These are phyloP conservation scores for Antheraea assamensis DNA, from an alignment of 2,888 invertebrate species.

Conservation along the genomic window DNA sequence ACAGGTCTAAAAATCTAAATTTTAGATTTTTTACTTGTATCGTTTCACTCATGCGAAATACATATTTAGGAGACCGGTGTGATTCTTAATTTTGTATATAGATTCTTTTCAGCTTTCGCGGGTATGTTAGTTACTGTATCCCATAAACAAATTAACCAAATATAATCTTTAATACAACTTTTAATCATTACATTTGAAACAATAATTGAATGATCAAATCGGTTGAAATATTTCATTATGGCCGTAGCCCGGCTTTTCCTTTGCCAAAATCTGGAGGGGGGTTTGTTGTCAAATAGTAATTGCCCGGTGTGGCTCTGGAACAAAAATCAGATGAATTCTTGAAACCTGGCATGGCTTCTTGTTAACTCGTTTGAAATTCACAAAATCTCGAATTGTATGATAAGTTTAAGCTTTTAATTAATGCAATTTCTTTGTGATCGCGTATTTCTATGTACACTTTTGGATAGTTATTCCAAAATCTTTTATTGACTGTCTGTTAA, in stretches of 20 bases:
- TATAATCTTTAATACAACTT: neutral
- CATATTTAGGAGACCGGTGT: too few relatives aligned
- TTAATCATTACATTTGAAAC: neutral
- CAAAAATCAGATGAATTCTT: neutral
- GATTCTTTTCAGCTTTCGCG: too few relatives aligned
- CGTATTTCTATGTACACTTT: too few relatives aligned
- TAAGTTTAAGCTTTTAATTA: neutral
- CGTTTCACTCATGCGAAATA: too few relatives aligned
- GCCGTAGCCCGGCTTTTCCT: neutral
- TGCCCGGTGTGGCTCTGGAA: neutral
- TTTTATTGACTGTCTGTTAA: too few relatives aligned
- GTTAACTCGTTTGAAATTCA: neutral
- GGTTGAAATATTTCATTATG: neutral
- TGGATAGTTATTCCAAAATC: too few relatives aligned
- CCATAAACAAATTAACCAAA: neutral
- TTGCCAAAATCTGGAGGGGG: neutral
- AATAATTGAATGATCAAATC: neutral
- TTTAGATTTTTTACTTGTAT: too few relatives aligned
- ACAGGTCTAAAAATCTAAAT: too few relatives aligned
- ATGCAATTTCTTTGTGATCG: neutral
- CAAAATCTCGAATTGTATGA: neutral
- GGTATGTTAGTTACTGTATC: too few relatives aligned
- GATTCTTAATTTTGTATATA: too few relatives aligned
- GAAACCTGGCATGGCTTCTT: neutral
- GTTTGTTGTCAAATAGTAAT: slow-evolving; percentile 9